Percentiles rank a stretch among this genome's conserved stretches.
Evolutionary conservation across 2,797 vertebrate genomes (phyloP).

Genomic region (Cyclopterus lumpus): DNA sequence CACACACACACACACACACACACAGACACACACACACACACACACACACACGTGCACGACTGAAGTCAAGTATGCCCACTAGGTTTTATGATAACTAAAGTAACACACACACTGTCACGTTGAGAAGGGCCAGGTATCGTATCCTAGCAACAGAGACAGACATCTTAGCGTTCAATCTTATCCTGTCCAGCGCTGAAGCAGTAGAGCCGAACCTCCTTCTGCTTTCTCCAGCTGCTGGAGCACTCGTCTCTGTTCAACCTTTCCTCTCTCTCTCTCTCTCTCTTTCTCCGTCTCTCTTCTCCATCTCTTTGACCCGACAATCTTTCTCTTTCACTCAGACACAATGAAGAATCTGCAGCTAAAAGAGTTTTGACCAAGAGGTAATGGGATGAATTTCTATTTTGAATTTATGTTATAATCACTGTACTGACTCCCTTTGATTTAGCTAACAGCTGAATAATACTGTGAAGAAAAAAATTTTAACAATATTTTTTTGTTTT

Average conservation of each 20-base stretch:
- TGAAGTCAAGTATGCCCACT: background rate
- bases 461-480: background rate
- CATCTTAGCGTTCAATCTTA: constrained; percentile 51
- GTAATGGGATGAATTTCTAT: constrained; percentile 24
- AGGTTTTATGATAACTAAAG: constrained; percentile 50
- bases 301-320: constrained; percentile 8
- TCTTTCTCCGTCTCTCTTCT: constrained; percentile 3
- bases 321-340: constrained; percentile 23
- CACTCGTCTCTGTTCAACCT: constrained; percentile 21
- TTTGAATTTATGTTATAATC: background rate
- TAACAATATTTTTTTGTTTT: background rate
- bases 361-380: constrained; percentile 20
- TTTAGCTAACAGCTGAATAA: background rate
- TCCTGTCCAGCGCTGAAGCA: constrained; percentile 48
- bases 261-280: background rate
- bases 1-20: constrained; percentile 11
- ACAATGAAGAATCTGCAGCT: constrained; percentile 37
- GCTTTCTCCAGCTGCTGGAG: constrained; percentile 21
- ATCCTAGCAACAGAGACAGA: constrained; percentile 85
- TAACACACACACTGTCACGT: constrained; percentile 21
- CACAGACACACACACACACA: background rate
- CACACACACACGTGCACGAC: background rate
- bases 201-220: constrained; percentile 41
- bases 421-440: background rate
- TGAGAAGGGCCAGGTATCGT: constrained; percentile 73